Evolutionary conservation across 92 coral and sea anemone species (phyloP).

Genomic region (Ricordea florida): DNA sequence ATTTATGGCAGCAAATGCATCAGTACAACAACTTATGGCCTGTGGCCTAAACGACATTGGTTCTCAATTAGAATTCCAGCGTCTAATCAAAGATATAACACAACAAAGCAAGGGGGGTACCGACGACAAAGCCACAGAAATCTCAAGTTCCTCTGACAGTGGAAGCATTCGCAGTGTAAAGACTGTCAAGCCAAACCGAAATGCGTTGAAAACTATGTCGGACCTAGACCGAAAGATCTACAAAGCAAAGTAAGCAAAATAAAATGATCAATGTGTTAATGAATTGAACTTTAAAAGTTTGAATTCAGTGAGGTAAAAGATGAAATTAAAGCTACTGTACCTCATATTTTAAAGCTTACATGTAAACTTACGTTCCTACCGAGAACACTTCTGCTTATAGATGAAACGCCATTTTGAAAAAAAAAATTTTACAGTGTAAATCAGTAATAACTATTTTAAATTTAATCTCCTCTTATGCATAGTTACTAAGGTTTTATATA

Average conservation of each 20-base stretch:
- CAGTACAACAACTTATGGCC: conserved; percentile 20
- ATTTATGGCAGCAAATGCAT: conserved; percentile 7
- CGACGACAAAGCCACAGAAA: not conserved
- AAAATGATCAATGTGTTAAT: not conserved
- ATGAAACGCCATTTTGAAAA: too few relatives aligned
- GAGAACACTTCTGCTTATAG: too few relatives aligned
- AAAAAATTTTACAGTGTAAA: too few relatives aligned
- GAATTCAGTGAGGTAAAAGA: not conserved
- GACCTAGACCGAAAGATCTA: conserved; percentile 29
- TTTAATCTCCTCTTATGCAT: too few relatives aligned
- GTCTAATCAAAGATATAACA: not conserved
- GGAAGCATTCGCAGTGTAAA: not conserved
- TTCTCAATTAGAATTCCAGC: conserved; percentile 27
- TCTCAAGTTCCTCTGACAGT: not conserved
- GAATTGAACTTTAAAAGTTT: not conserved
- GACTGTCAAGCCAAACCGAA: conserved; percentile 22
- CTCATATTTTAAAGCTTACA: not conserved
- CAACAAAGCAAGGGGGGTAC: not conserved
- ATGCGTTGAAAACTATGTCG: conserved; percentile 21
- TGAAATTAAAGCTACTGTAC: not conserved
- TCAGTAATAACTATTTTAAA: too few relatives aligned
- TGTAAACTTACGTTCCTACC: too few relatives aligned
- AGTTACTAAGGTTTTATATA: too few relatives aligned
- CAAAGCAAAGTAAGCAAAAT: conserved; percentile 44
- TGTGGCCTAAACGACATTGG: conserved; percentile 35